Evolutionary conservation across 2,113 vertebrate genomes (phyloP).

Genomic region (Nanger granti): DNA sequence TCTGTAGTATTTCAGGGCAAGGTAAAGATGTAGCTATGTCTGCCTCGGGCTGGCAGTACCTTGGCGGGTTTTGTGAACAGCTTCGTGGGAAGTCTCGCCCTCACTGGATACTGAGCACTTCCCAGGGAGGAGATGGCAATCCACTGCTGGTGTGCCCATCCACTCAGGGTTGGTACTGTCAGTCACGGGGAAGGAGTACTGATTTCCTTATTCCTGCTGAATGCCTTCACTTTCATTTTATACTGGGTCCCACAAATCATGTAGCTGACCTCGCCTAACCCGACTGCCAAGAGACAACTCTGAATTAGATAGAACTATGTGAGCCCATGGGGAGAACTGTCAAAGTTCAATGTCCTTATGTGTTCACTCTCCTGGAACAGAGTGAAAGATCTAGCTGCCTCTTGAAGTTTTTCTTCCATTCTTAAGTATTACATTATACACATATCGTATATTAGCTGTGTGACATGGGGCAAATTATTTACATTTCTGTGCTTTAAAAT

Average conservation of each 20-base stretch:
- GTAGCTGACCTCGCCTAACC: background rate
- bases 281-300: background rate
- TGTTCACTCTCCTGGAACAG: background rate
- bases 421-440: background rate
- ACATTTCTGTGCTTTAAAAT: background rate
- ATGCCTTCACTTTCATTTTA: background rate
- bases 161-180: background rate
- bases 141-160: background rate
- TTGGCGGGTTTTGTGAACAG: background rate
- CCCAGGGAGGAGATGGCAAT: background rate
- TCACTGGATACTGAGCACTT: background rate
- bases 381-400: background rate
- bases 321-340: background rate
- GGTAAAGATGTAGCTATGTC: background rate
- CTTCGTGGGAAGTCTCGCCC: background rate
- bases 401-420: background rate
- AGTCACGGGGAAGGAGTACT: background rate
- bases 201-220: background rate
- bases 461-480: background rate
- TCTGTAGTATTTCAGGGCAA: background rate
- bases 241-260: background rate
- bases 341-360: too few relatives aligned
- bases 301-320: background rate
- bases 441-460: background rate
- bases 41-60: background rate